phyloP scores from a whole-genome alignment of 1,140 invertebrate genomes.

The Drosophila rhopaloa region DNA sequence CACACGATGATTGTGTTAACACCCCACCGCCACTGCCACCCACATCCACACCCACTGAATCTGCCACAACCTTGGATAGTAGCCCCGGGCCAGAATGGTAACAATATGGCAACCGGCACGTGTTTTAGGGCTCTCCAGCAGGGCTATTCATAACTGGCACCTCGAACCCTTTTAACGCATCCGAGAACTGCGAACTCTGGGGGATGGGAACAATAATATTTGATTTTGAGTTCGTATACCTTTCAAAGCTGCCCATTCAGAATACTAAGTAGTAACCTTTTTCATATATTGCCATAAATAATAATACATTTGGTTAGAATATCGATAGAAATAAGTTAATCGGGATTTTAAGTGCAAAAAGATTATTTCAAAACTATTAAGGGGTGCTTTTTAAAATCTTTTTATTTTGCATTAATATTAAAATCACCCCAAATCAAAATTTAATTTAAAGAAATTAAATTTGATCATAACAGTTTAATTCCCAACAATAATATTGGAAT shows the following conservation, averaged over 20 bases:
- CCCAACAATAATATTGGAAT: neutral
- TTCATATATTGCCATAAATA: conserved; percentile 4
- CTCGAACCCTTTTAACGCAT: conserved; percentile 42
- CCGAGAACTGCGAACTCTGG: neutral
- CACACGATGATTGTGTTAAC: conserved; percentile 75
- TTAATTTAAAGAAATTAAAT: neutral
- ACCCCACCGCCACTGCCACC: conserved; percentile 47
- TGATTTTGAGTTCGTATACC: conserved; percentile 20
- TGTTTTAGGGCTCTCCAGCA: conserved; percentile 53
- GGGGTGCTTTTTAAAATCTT: neutral
- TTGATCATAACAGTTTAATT: neutral
- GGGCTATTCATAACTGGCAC: conserved; percentile 43
- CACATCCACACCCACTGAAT: conserved; percentile 31
- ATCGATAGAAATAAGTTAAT: neutral
- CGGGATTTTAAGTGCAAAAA: neutral
- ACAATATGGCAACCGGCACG: conserved; percentile 75
- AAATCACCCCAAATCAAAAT: neutral
- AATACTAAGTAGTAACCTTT: conserved; percentile 18
- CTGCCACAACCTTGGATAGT: conserved; percentile 16
- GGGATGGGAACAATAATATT: conserved; percentile 37
- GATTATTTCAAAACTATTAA: neutral
- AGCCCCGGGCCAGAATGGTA: conserved; percentile 40
- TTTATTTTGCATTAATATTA: neutral
- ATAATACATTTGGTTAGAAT: neutral
- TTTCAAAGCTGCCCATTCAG: neutral